A percentile compares a stretch with the other conserved stretches of the same genome.
Evolutionary conservation across 1,140 invertebrate species (phyloP).

Genomic region (Drosophila watanabei): DNA sequence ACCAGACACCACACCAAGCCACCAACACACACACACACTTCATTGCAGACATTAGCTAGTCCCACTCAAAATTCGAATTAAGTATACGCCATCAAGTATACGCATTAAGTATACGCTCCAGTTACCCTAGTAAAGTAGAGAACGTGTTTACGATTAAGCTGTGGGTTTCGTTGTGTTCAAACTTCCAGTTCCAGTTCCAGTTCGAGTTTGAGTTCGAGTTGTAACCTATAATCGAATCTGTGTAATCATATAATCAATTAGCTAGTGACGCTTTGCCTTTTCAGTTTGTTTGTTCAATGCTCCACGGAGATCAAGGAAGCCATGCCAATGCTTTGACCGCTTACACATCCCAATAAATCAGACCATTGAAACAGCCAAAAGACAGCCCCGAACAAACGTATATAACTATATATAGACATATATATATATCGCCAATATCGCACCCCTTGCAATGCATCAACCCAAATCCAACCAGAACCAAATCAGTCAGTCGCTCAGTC

Average conservation of each 20-base stretch:
- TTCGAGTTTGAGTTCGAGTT: slow-evolving; percentile 22
- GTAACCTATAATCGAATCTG: slow-evolving; percentile 16
- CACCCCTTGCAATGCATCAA: slow-evolving; percentile 66
- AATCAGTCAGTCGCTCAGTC: slow-evolving; percentile 48
- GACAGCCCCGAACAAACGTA: slow-evolving; percentile 31
- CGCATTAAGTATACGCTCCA: slow-evolving; percentile 18
- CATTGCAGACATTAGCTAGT: slow-evolving; percentile 72
- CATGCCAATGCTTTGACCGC: slow-evolving; percentile 54
- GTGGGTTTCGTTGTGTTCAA: slow-evolving; percentile 54
- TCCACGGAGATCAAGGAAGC: slow-evolving; percentile 34
- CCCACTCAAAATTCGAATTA: slow-evolving; percentile 33
- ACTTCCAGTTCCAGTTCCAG: slow-evolving; percentile 32
- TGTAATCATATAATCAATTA: slow-evolving; percentile 44
- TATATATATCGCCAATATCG: slow-evolving; percentile 45
- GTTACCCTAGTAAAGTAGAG: slow-evolving; percentile 41
- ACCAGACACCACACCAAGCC: slow-evolving; percentile 20
- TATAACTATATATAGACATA: slow-evolving; percentile 26
- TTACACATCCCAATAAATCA: slow-evolving; percentile 33
- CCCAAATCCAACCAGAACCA: slow-evolving; percentile 55
- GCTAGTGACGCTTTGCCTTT: slow-evolving; percentile 55
- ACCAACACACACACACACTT: slow-evolving; percentile 35
- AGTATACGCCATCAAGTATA: slow-evolving; percentile 38
- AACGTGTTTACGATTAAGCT: slow-evolving; percentile 37
- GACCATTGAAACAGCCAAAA: slow-evolving; percentile 37
- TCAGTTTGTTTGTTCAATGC: slow-evolving; percentile 44